Conservation (phyloP, 1,140 invertebrate genomes). For the Megathymus violae region DNA sequence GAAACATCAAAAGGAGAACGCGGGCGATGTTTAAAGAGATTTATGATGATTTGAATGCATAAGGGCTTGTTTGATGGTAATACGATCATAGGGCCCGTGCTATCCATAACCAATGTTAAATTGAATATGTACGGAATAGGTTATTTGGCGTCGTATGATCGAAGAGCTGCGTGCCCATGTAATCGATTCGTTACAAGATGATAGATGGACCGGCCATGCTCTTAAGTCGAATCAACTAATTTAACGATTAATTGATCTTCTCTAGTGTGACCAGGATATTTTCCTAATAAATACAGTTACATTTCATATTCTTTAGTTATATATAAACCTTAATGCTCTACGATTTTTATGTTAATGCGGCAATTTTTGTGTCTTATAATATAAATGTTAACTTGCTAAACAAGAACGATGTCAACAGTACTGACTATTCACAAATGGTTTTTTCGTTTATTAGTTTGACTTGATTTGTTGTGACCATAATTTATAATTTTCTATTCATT, state of each 20-base stretch:
- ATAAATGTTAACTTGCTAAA: no score
- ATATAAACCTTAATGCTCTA: no score
- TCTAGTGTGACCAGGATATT: neutral
- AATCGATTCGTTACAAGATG: constrained; percentile 63
- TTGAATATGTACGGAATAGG: constrained; percentile 54
- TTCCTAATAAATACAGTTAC: neutral
- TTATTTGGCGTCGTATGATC: constrained; percentile 56
- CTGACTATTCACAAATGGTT: no score
- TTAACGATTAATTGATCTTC: constrained; percentile 38
- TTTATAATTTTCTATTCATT: no score
- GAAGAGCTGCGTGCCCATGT: constrained; percentile 41
- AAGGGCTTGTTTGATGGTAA: constrained; percentile 38
- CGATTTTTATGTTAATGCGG: no score
- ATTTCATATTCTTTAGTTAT: no score
- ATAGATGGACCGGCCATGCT: constrained; percentile 42
- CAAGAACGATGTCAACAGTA: no score
- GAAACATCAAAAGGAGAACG: constrained; percentile 18
- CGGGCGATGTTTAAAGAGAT: constrained; percentile 42
- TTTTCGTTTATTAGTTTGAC: no score
- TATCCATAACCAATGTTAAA: constrained; percentile 65
- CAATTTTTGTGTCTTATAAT: no score
- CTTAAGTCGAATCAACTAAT: constrained; percentile 25
- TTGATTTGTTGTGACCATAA: no score
- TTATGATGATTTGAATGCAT: constrained; percentile 61
- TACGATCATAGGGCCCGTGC: constrained; percentile 48